Evolutionary conservation across 2,888 invertebrate genomes (phyloP).

Genomic region (Cremastinae sp.): DNA sequence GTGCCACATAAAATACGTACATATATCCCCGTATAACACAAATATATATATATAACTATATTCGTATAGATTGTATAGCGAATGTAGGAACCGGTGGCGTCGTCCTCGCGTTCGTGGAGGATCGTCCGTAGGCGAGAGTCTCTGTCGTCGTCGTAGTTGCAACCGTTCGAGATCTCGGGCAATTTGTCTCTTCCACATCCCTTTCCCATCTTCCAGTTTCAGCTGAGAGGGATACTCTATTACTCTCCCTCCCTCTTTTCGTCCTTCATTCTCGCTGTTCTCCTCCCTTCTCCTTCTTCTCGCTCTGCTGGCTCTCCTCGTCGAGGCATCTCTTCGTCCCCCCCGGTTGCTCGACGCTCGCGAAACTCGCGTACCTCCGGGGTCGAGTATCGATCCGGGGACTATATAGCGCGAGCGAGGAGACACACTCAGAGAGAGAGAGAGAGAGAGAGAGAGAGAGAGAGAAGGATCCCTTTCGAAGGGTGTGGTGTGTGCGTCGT

Average conservation of each 20-base stretch:
- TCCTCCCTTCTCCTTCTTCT: slow-evolving; percentile 50
- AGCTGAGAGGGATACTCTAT: slow-evolving; percentile 23
- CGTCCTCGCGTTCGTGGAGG: no score
- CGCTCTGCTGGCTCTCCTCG: slow-evolving; percentile 13
- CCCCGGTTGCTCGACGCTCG: slow-evolving; percentile 31
- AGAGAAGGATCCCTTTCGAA: slow-evolving; percentile 28
- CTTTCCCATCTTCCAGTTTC: slow-evolving; percentile 51
- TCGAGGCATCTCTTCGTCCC: slow-evolving; percentile 10
- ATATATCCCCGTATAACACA: slow-evolving; percentile 17
- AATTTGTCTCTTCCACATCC: slow-evolving; percentile 68
- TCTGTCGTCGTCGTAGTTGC: slow-evolving; percentile 41
- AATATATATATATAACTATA: slow-evolving; percentile 2
- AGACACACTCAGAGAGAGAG: slow-evolving; percentile 45
- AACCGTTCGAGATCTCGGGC: slow-evolving; percentile 65
- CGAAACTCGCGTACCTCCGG: slow-evolving; percentile 58
- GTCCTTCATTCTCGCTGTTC: slow-evolving; percentile 62
- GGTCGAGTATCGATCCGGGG: slow-evolving; percentile 70
- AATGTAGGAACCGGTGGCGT: no score
- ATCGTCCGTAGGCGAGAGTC: slow-evolving; percentile 32
- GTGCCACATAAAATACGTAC: slow-evolving; percentile 28
- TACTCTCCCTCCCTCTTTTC: slow-evolving; percentile 32
- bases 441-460: slow-evolving; percentile 54
- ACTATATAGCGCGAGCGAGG: slow-evolving; percentile 27
- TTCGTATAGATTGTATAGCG: background rate
- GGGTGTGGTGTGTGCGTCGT: slow-evolving; percentile 64